These are phyloP conservation scores for Brachyptera risi DNA, from an alignment of 2,888 invertebrate species.

Conservation along the genomic window DNA sequence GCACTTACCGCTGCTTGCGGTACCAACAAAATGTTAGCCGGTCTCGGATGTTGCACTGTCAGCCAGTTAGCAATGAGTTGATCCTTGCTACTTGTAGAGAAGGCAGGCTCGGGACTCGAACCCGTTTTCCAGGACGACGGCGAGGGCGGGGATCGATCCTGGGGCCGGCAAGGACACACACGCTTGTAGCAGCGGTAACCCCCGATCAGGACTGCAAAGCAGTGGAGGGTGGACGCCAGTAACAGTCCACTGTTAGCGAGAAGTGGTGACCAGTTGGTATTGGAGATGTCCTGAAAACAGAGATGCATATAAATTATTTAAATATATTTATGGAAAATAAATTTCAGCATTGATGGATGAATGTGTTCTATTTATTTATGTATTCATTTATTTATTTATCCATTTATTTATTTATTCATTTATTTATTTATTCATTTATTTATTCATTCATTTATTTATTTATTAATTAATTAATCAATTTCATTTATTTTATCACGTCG, in stretches of 20 bases:
- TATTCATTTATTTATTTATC: too few species aligned
- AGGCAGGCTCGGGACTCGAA: neutral
- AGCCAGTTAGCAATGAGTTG: constrained; percentile 32
- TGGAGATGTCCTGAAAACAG: neutral
- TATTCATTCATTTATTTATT: too few species aligned
- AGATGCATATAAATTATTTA: neutral
- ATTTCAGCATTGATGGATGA: too few species aligned
- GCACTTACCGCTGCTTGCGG: constrained; percentile 14
- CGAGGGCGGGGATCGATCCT: neutral
- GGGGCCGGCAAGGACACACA: constrained; percentile 34
- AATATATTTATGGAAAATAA: too few species aligned
- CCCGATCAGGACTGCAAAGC: constrained; percentile 46
- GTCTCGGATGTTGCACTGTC: constrained; percentile 21
- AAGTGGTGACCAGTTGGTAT: constrained; percentile 52
- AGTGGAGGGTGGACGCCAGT: constrained; percentile 55
- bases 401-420: too few species aligned
- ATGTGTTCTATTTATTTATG: too few species aligned
- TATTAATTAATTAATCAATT: too few species aligned
- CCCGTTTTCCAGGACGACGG: neutral
- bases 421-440: too few species aligned
- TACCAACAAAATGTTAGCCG: neutral
- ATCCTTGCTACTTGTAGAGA: constrained; percentile 29
- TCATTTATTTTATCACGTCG: too few species aligned
- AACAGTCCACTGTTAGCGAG: constrained; percentile 60
- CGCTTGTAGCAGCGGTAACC: constrained; percentile 35